These are phyloP conservation scores for Agriopis aurantiaria DNA, from an alignment of 2,888 invertebrate species.

Conservation along the genomic window DNA sequence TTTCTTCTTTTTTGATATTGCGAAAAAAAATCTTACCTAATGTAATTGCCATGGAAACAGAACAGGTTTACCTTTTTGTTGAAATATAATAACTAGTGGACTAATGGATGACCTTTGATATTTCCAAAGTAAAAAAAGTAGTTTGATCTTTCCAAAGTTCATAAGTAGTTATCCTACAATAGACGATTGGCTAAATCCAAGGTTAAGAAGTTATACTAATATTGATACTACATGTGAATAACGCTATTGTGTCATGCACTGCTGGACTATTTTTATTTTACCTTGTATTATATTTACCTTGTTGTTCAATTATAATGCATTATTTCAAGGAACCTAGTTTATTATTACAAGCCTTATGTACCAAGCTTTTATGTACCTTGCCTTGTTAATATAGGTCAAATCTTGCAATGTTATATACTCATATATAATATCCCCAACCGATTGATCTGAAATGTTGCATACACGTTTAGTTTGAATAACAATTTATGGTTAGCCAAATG, in stretches of 20 bases:
- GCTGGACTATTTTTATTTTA: background rate
- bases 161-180: background rate
- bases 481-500: too few species aligned
- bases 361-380: too few species aligned
- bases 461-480: too few species aligned
- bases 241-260: background rate
- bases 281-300: constrained; percentile 1
- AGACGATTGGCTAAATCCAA: background rate
- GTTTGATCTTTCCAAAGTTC: constrained; percentile 9
- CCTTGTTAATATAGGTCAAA: too few species aligned
- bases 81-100: background rate
- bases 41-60: background rate
- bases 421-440: too few species aligned
- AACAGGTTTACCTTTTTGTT: constrained; percentile 5
- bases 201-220: background rate
- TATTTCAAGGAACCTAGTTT: background rate
- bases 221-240: background rate
- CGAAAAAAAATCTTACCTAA: background rate
- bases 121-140: constrained; percentile 1
- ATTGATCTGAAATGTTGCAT: too few species aligned
- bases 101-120: background rate
- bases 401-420: too few species aligned
- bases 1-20: too few species aligned
- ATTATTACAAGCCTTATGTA: too few species aligned
- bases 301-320: background rate